Evolutionary conservation across 2,888 invertebrate species (phyloP), one percentile per base, ranked within the genome.

Genomic region (Choristoneura rosaceana): DNA sequence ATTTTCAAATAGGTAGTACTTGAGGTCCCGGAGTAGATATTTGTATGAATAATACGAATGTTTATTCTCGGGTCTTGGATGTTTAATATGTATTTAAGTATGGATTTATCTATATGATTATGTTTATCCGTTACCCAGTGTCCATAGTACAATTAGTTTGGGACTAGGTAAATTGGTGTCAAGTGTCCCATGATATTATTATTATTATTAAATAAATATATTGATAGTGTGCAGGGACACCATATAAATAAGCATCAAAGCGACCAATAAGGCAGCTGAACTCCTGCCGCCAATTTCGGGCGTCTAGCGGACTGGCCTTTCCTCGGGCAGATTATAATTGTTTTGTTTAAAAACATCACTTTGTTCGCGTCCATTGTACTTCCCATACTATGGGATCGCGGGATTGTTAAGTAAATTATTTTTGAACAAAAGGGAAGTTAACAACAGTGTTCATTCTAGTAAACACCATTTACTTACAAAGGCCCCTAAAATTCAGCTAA

Each of bases 401-500:
- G 9, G 58, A 63, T 71, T 71, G 67, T 71, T 68, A 63, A 59
- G 67, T 71, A 71, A 71, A 63, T 71, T 68, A 63, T 58, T 33
- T 47, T 55, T 14, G 41, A 71, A 71, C 68, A 71, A 71, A 61
- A 59, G 62, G 14, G 14, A 33, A 62, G 55, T 66, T 43, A 47
- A 59, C 65, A 38, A 60, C 70, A 62, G 45, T 71, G 67, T 62
- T 63, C 62, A 59, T 71, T 63, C 47, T 33, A 55, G 58, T 68
- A 68, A 63, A 41, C 66, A 65, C 38, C 41, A 55, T 71, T 60
- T 61, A 66, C 52, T 71, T 52, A 61, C 45, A 60, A 71, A 65
- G 55, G 61, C 66, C 45, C 4, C 25, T 14, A 61, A 71, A 67
- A 71, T 61, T 62, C 55, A 2, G 45, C 34, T 55, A 62, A 61